Base-by-base conservation (phyloP, 1,140 invertebrate species). In the Halesus radiatus region DNA sequence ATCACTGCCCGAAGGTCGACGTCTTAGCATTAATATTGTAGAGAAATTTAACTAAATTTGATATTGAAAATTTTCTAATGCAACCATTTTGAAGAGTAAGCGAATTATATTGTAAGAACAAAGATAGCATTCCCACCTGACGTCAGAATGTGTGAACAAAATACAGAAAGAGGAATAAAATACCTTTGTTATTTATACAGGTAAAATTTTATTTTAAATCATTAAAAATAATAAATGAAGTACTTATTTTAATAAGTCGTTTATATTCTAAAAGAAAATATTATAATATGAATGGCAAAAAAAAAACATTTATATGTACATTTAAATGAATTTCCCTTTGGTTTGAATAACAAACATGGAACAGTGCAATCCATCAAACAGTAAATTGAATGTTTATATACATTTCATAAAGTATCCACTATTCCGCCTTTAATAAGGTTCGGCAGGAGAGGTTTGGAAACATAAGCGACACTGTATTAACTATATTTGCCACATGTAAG, bases 151-250 rank as follows among this genome's bases (percentile, higher is more conserved):
- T 26, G n/a, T 60, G 58, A 60, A 60, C 18, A 60, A 23, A 22
- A 60, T 10, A 13, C 20, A 60, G 56, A 66, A n/a, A 26, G 22
- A 72, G 68, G 45, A 72, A 72, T 72, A 72, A 72, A 72, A 72
- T 72, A 72, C 5, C 68, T 53, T 72, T 54, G 68, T 53, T 72
- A 53, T 72, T 72, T 72, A 72, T 72, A 72, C 68, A 72, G 68
- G 68, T 52, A 52, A 72, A 72, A 72, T 72, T 68, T 72, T 72
- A 72, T 72, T 72, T 66, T 18, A 72, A 72, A 72, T 72, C 68
- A 72, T 72, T 72, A 72, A 72, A 60, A 72, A 72, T 52, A 72
- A 72, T 72, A 72, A 26, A 72, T 72, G 68, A 72, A 72, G 50
- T 52, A 23, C 68, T 72, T 72, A 72, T 72, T 52, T 53, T 23